A percentile compares a stretch with the other conserved stretches of the same genome.
These are phyloP conservation scores for Stegostoma tigrinum DNA, from an alignment of 2,113 vertebrate species.

Conservation along the genomic window DNA sequence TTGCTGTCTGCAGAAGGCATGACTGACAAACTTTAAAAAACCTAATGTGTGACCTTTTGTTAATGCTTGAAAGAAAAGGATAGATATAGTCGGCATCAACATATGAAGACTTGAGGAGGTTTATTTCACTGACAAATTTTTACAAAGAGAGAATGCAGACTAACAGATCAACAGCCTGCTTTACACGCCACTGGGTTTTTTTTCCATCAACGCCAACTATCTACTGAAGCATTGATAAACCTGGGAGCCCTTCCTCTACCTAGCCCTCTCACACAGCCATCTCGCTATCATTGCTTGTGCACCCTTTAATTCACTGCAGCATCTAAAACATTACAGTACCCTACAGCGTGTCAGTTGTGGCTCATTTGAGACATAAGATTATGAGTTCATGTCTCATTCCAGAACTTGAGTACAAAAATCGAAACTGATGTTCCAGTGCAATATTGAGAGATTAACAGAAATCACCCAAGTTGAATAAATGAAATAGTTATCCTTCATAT, in stretches of 20 bases:
- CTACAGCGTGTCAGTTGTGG: not conserved
- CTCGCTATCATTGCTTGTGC: not conserved
- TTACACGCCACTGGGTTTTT: not conserved
- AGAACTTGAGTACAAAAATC: not conserved
- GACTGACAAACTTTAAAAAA: not conserved
- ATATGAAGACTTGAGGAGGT: not conserved
- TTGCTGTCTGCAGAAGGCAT: not conserved
- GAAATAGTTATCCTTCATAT: not conserved
- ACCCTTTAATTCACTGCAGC: not conserved
- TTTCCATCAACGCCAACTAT: not conserved
- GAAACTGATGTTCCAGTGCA: not conserved
- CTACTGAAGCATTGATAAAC: not conserved
- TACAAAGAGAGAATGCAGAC: not conserved
- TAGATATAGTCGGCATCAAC: not conserved
- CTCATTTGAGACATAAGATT: not conserved
- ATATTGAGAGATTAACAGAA: not conserved
- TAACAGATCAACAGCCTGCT: not conserved
- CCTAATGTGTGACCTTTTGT: not conserved
- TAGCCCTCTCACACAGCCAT: not conserved
- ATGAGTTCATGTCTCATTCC: not conserved
- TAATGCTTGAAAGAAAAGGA: not conserved
- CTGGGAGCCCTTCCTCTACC: not conserved
- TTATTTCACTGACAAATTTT: not conserved
- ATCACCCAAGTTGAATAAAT: not conserved
- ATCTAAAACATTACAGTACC: not conserved